Evolutionary conservation across 2,113 vertebrate species (phyloP).

Genomic region (Callopanchax toddi): DNA sequence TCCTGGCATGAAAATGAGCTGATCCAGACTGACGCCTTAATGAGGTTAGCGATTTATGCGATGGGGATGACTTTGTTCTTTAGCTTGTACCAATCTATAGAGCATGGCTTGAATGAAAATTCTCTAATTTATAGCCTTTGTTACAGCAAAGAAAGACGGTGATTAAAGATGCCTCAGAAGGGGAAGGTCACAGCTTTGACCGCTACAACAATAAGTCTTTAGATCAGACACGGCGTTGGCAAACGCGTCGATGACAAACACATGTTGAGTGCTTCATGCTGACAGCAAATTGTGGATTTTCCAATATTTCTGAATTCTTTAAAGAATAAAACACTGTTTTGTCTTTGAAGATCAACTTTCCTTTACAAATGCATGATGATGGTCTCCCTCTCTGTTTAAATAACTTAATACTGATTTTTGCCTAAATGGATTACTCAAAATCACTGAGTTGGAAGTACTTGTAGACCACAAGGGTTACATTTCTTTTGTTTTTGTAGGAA

Average conservation of each 20-base stretch:
- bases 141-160: not conserved
- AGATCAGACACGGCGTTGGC: not conserved
- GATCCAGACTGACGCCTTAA: conserved; percentile 43
- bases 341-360: too few relatives aligned
- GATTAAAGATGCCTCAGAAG: conserved; percentile 2
- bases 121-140: conserved; percentile 26
- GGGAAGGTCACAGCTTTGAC: conserved; percentile 29
- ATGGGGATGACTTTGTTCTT: conserved; percentile 34
- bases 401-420: too few relatives aligned
- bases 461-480: too few relatives aligned
- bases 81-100: conserved; percentile 30
- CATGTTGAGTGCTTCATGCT: not conserved
- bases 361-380: too few relatives aligned
- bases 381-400: too few relatives aligned
- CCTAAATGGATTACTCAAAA: too few relatives aligned
- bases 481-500: too few relatives aligned
- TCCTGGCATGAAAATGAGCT: conserved; percentile 59
- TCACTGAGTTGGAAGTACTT: too few relatives aligned
- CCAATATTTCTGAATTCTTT: too few relatives aligned
- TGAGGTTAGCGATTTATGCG: conserved; percentile 31
- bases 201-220: not conserved
- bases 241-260: not conserved
- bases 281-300: not conserved
- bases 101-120: conserved; percentile 42
- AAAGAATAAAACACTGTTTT: too few relatives aligned